Evolutionary conservation across 2,113 vertebrate species (phyloP), one percentile per base, ranked within the genome.

Genomic region (Rhinogobius similis): DNA sequence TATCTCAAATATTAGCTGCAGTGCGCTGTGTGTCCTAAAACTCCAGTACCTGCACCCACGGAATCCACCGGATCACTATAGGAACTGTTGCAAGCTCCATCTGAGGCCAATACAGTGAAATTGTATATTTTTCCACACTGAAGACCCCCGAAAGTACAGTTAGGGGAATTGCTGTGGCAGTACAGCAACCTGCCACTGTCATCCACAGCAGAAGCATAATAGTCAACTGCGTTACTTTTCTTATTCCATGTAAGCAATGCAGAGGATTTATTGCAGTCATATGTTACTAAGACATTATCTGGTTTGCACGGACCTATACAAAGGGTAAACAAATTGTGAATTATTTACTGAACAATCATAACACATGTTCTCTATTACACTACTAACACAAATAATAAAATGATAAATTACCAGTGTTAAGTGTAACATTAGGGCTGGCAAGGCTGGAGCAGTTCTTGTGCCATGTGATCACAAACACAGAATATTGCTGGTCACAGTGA

Each of bases 11-110:
- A 52, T 7, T 50, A n/a, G n/a, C n/a, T n/a, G 46, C 20, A 7
- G 18, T 48, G 44, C 9, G 44, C 16, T 20, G 44, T 52, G 48
- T 10, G n/a, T 7, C 48, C 10, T 52, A 23, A n/a, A 52, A 50
- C 16, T 46, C 43, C 18, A 29, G 2, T 91, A 94, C 94, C 92
- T 90, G 86, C 89, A 74, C 84, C 84, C 10, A 18, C 12, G 26
- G 52, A 63, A 38, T 62, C 65, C 53, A 87, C 48, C 0, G 84
- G 67, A 9, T 83, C 69, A 68, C 90, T 91, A 65, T 79, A 74
- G 64, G 92, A 90, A 77, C 91, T 91, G 88, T 92, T 94, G 81
- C 93, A 93, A 4, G 26, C 67, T 29, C 84, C 82, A 11, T 91
- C 84, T 2, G 86, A 91, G 8, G 87, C 91, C 82, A 82, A 84